Conservation (phyloP, 2,797 vertebrate species). For the Philypnodon macrostomus region DNA sequence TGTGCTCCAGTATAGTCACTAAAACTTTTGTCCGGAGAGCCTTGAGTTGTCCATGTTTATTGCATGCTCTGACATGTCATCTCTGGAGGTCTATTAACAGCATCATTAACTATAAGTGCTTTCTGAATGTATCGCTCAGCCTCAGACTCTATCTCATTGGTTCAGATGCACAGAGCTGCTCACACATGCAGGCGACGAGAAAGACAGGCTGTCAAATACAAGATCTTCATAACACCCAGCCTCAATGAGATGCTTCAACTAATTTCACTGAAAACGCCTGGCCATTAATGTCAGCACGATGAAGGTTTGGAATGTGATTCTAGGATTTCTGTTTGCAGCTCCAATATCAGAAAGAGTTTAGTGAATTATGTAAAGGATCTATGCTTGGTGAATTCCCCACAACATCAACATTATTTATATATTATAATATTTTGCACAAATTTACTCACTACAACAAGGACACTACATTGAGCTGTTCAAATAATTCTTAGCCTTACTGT, state of each 20-base stretch:
- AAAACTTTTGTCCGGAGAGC: not conserved
- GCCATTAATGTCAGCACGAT: conserved; percentile 17
- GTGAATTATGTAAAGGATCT: not conserved
- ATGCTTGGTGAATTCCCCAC: not conserved
- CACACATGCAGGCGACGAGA: conserved; percentile 21
- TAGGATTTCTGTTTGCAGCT: not conserved
- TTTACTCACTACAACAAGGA: no score
- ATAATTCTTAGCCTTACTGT: no score
- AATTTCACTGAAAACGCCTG: conserved; percentile 17
- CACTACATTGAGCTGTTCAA: no score
- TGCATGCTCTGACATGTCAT: not conserved
- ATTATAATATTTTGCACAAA: no score
- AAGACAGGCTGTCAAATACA: conserved; percentile 41
- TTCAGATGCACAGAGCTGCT: conserved; percentile 13
- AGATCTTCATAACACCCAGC: conserved; percentile 36
- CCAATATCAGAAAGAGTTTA: not conserved
- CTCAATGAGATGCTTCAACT: conserved; percentile 38
- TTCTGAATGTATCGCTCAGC: conserved; percentile 1
- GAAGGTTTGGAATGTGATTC: conserved; percentile 13
- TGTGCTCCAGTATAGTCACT: not conserved
- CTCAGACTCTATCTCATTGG: not conserved
- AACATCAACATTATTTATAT: no score
- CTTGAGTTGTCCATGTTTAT: not conserved
- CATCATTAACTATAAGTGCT: conserved; percentile 11
- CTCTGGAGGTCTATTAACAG: conserved; percentile 6